Base-by-base conservation (phyloP, 2,888 invertebrate genomes). In the Agelastica alni region DNA sequence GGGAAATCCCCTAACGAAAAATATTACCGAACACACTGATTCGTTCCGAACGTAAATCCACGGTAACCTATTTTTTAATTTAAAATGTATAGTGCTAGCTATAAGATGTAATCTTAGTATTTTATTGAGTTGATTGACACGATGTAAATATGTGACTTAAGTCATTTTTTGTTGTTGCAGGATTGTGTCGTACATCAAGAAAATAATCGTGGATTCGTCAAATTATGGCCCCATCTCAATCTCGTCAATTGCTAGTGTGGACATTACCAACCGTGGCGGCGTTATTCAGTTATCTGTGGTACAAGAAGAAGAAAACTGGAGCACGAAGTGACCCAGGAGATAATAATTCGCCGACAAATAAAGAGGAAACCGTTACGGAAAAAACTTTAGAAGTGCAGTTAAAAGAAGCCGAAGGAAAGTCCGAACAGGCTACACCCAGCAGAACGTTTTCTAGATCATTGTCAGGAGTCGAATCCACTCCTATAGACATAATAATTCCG, bases 201-300 rank as follows among this genome's bases (percentile, higher is more conserved):
- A 78, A 74, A 76, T 81, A 83, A 86, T 82, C 83, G 87, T 87
- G 87, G 87, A 86, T 83, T 77, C 74, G 75, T 79, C 82, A 79
- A 82, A 69, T 64, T 70, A 91, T 91, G 91, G 86, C 88, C 79
- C 84, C 87, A 75, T 68, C 73, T 62, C 77, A 74, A 66, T 83
- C 84, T 80, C 85, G 86, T 75, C 89, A 88, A 78, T 77, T 91
- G 73, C 81, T 90, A 75, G 85, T 86, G 81, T 85, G 88, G 84
- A 87, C 86, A 70, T 81, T 91, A 69, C 90, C 91, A 74, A 87
- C 89, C 70, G 83, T 90, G 80, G 89, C 88, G 70, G 82, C 89
- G 70, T 81, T 90, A 71, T 81, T 91, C 77, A 89, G 89, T 69
- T 85, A 90, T 76, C 85, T 86, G 75, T 91, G 90, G 91, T 88